Evolutionary conservation across 2,113 vertebrate genomes (phyloP), one percentile per base, ranked within the genome.

Genomic region (Lycaon pictus): DNA sequence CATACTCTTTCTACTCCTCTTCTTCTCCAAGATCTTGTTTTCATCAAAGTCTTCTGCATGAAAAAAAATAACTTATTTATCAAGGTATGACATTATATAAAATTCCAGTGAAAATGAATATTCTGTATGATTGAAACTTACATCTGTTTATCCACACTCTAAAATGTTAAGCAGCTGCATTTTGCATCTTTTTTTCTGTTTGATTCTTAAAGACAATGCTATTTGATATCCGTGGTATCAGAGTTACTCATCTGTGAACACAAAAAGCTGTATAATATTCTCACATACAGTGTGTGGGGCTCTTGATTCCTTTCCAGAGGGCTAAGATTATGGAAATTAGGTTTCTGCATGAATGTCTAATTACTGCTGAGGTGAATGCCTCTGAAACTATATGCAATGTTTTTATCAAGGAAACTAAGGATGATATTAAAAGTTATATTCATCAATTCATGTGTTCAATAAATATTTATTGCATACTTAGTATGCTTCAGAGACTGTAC

Each of bases 381-480:
- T 84, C 17, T 35, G n/a, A 90, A 93, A 88, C n/a, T 69, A 53
- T 29, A 76, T 17, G 74, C 6, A 55, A 13, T 80, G 0, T 29
- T 74, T 90, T 88, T 4, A 37, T 32, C 11, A 91, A 4, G 3
- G 27, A 4, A 67, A 43, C 69, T 80, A 55, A 93, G 32, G 1
- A 71, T 20, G 5, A 60, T 91, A 74, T 63, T 72, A 51, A 60
- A 90, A 77, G 11, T 84, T 3, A 29, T 48, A 90, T 63, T 55
- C 1, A 83, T 85, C 92, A 76, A 72, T 71, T 79, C 2, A 25
- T 74, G 4, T 51, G 22, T 79, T 79, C 11, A 86, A 55, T 23
- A 82, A 84, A 51, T 93, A 90, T 89, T 85, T 87, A 90, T 62
- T 94, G 12, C 69, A 10, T 76, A 16, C 7, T 83, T 93, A 25